Base-by-base conservation (phyloP, 2,797 vertebrate species). In the Lateolabrax maculatus region DNA sequence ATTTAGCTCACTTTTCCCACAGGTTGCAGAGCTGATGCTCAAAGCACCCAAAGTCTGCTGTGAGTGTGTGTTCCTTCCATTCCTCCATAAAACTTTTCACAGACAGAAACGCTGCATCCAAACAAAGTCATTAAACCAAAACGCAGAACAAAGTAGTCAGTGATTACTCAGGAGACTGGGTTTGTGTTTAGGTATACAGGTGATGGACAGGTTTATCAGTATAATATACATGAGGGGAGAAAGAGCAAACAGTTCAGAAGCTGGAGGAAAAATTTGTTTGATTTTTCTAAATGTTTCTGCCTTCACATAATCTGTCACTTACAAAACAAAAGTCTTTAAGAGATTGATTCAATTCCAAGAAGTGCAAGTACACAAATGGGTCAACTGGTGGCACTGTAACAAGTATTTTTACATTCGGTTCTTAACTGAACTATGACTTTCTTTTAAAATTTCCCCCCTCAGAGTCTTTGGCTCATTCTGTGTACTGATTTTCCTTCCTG, bases 61-160 rank as follows among this genome's bases (percentile, higher is more conserved):
- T 10, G 76, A 71, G 67, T 34, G 49, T 71, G 61, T 68, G 71
- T 80, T 81, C 74, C 65, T 86, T 86, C 83, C 81, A 85, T 12
- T 80, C 44, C 58, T 70, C 79, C 81, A 82, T 91, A 87, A 90
- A 84, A 61, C 29, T 77, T 80, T 52, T 83, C 69, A 85, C 85
- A 77, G 75, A 88, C 80, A 83, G 51, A 80, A 85, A 80, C 65
- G 64, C 81, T 78, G 85, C 85, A 84, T 87, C 81, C 79, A 90
- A 92, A 93, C 88, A 92, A 86, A 80, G 74, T 85, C 76, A 77
- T 90, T 87, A 92, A 82, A 85, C 34, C 68, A 9, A 43, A 69
- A 36, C 6, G 23, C 41, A 31, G 46, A 79, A 75, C 65, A 77
- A 73, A 84, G 78, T 21, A 0, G 56, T 55, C 18, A 44, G 56